A percentile compares a stretch with the other conserved stretches of the same genome.
phyloP scores from a whole-genome alignment of 2,888 invertebrate species.

The Thecophora atra region DNA sequence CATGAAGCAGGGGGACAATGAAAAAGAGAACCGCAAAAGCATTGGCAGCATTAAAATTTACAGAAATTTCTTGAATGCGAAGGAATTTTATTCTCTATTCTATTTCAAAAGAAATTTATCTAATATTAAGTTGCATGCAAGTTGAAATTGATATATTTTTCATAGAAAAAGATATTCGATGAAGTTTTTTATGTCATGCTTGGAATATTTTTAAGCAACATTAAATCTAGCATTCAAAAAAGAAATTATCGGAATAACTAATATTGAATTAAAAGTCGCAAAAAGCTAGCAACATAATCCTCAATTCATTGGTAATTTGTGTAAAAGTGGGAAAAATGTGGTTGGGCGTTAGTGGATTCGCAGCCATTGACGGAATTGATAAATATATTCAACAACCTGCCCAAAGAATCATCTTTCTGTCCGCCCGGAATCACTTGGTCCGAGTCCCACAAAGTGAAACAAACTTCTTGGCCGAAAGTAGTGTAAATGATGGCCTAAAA shows the following conservation, averaged over 20 bases:
- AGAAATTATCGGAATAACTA: background rate
- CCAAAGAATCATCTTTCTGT: constrained; percentile 83
- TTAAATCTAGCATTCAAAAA: too few relatives aligned
- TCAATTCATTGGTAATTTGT: too few relatives aligned
- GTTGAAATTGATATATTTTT: too few relatives aligned
- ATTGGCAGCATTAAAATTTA: constrained; percentile 22
- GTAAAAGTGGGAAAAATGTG: too few relatives aligned
- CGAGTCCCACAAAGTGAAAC: constrained; percentile 84
- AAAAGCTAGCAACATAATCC: too few relatives aligned
- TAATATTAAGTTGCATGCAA: too few relatives aligned
- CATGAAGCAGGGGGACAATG: constrained; percentile 17
- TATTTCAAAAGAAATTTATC: too few relatives aligned
- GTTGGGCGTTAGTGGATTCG: background rate
- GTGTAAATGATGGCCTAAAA: constrained; percentile 80
- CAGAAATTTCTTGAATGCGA: background rate
- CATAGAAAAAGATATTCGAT: too few relatives aligned
- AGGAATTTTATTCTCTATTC: too few relatives aligned
- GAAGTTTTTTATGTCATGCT: too few relatives aligned
- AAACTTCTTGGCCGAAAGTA: constrained; percentile 77
- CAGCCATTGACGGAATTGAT: background rate
- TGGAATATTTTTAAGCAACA: too few relatives aligned
- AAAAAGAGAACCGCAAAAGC: constrained; percentile 24
- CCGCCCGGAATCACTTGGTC: constrained; percentile 78
- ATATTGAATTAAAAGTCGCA: background rate
- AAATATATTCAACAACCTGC: constrained; percentile 73